Percentiles rank a stretch among this genome's conserved stretches.
Conservation (phyloP, 35 echinoderm and acorn worm species). For the Patiria miniata region DNA sequence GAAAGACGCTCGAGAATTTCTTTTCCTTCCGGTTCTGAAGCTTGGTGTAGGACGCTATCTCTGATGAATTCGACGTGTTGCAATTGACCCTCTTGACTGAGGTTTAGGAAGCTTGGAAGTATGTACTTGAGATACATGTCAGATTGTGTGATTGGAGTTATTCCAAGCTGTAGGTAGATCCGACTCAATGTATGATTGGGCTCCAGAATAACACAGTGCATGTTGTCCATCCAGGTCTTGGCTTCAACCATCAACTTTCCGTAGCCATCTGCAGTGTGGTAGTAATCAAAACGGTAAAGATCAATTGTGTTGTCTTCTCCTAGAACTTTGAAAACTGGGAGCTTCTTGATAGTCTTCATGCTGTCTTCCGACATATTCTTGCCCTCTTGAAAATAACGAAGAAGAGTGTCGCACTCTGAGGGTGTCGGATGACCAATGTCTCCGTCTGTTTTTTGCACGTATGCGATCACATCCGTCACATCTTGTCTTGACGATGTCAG, state of each 20-base stretch:
- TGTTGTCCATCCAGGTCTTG: background rate
- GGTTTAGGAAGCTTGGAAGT: slow-evolving; percentile 1
- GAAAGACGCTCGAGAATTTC: background rate
- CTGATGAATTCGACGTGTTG: background rate
- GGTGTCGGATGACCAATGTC: background rate
- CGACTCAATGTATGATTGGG: background rate
- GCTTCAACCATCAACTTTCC: background rate
- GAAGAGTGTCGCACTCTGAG: background rate
- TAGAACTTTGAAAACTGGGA: background rate
- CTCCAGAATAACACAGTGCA: slow-evolving; percentile 9
- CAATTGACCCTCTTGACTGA: background rate
- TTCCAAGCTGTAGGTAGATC: background rate
- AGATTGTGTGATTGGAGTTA: slow-evolving; percentile 12
- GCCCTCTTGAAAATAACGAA: slow-evolving; percentile 33
- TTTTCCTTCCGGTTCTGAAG: background rate
- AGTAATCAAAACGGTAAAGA: background rate
- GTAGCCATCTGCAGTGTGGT: background rate
- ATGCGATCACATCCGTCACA: background rate
- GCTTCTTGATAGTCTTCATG: slow-evolving; percentile 21
- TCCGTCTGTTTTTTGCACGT: background rate
- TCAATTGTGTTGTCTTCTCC: background rate
- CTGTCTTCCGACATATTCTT: background rate
- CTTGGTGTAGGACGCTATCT: background rate
- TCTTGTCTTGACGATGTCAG: background rate
- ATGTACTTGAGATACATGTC: slow-evolving; percentile 28